Percentiles rank a stretch among this genome's conserved stretches.
Evolutionary conservation across 2,113 vertebrate species (phyloP).

Genomic region (Brachyhypopomus gauderio): DNA sequence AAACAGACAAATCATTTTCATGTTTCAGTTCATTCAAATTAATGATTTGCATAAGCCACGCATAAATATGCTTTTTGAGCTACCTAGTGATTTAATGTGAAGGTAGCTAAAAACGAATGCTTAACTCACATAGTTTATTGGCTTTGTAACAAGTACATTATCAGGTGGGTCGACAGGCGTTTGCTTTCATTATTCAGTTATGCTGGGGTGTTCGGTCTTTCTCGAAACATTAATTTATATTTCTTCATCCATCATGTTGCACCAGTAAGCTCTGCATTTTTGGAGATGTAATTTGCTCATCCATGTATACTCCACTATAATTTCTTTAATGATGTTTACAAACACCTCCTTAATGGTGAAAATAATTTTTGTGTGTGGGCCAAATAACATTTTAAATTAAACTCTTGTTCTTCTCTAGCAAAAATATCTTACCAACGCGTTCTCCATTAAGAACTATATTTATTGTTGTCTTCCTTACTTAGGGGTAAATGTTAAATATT

Average conservation of each 20-base stretch:
- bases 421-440: too few species aligned
- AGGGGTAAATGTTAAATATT: neutral
- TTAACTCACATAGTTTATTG: slow-evolving; percentile 15
- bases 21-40: neutral
- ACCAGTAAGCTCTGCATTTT: slow-evolving; percentile 32
- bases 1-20: neutral
- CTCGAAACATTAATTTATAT: slow-evolving; percentile 34
- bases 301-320: slow-evolving; percentile 17
- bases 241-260: slow-evolving; percentile 56
- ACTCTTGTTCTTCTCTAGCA: neutral
- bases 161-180: slow-evolving; percentile 13
- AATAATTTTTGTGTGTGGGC: neutral
- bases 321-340: slow-evolving; percentile 47
- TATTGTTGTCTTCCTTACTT: neutral
- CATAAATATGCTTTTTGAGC: neutral
- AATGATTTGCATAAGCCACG: neutral
- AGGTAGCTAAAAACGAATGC: neutral
- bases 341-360: slow-evolving; percentile 38
- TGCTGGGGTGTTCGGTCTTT: slow-evolving; percentile 48
- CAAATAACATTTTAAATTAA: neutral
- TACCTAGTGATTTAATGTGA: neutral
- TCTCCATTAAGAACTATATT: neutral
- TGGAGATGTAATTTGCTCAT: slow-evolving; percentile 35
- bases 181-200: slow-evolving; percentile 35
- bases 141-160: neutral